Conservation (phyloP, 1,140 invertebrate species). For the Lordiphosa clarofinis region DNA sequence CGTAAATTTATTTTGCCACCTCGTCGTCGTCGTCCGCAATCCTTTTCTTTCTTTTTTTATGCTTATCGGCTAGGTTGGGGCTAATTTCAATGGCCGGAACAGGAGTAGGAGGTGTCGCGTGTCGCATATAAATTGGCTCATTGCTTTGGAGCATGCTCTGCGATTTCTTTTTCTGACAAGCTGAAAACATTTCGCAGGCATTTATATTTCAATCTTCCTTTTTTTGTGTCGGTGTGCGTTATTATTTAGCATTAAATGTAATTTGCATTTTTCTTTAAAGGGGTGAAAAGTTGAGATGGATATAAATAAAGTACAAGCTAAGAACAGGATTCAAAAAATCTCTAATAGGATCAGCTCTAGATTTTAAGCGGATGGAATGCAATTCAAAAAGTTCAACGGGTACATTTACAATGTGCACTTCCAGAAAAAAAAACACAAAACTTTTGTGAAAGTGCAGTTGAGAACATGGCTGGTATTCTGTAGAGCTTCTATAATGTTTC, state of each 20-base stretch:
- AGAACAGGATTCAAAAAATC: no score
- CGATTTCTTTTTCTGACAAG: conserved; percentile 26
- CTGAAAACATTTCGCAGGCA: conserved; percentile 35
- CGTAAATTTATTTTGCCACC: conserved; percentile 56
- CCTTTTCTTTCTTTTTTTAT: conserved; percentile 34
- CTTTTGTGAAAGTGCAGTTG: no score
- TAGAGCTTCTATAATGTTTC: no score
- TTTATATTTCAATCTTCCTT: conserved; percentile 27
- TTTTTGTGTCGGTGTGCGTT: background rate
- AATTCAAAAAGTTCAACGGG: no score
- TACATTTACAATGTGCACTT: no score
- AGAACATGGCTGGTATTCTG: no score
- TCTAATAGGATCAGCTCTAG: no score
- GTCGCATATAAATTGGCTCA: conserved; percentile 74
- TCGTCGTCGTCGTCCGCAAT: conserved; percentile 29
- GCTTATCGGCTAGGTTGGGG: conserved; percentile 12
- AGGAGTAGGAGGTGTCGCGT: conserved; percentile 22
- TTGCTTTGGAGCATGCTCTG: conserved; percentile 35
- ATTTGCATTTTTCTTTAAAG: conserved; percentile 1
- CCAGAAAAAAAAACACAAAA: no score
- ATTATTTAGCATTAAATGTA: no score
- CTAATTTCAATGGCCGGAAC: conserved; percentile 41
- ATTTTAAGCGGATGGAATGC: no score
- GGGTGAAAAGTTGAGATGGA: conserved; percentile 4
- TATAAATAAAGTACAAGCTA: no score